Evolutionary conservation across 2,888 invertebrate species (phyloP).

Genomic region (Epinotia bilunana): DNA sequence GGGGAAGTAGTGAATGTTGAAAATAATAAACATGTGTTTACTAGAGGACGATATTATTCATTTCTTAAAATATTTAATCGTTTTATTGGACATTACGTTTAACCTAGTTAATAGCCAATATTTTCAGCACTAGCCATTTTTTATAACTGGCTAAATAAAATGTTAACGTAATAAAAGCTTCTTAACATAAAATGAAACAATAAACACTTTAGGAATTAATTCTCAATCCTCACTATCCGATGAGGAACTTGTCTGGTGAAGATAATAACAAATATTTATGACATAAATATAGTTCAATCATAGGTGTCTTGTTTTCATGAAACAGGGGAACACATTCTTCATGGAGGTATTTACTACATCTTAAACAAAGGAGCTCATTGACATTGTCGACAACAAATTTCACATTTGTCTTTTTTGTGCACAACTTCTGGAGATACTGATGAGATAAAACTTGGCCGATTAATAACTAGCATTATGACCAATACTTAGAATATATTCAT

Average conservation of each 20-base stretch:
- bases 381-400: neutral
- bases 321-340: no score
- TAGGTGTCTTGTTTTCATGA: no score
- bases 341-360: constrained; percentile 1
- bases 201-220: constrained; percentile 1
- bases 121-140: constrained; percentile 6
- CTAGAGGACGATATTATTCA: constrained; percentile 9
- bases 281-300: neutral
- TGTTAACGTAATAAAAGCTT: no score
- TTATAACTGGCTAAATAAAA: neutral
- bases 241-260: constrained; percentile 11
- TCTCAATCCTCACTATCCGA: constrained; percentile 8
- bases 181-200: neutral
- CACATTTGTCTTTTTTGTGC: no score
- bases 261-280: constrained; percentile 16
- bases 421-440: no score
- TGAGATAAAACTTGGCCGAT: no score
- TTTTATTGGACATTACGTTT: constrained; percentile 4
- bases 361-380: constrained; percentile 6
- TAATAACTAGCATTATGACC: no score
- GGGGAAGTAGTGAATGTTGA: constrained; percentile 7
- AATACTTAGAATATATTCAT: no score
- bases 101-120: neutral
- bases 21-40: constrained; percentile 13
- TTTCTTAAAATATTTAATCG: constrained; percentile 13